These are phyloP conservation scores for Garrulus glandarius DNA, from an alignment of 2,797 vertebrate species.

Conservation along the genomic window DNA sequence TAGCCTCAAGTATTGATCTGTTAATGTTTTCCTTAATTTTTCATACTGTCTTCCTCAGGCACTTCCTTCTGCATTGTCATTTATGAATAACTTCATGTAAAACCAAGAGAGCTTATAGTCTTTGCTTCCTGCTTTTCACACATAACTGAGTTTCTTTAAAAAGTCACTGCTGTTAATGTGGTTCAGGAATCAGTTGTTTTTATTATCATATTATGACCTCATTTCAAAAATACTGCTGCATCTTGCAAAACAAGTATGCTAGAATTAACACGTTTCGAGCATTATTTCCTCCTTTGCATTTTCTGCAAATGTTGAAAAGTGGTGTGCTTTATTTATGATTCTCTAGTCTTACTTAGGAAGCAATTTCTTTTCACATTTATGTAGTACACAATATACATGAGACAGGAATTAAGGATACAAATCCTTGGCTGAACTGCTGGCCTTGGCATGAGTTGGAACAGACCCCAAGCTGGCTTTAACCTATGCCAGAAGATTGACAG, in stretches of 20 bases:
- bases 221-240: not conserved
- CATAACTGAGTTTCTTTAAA: not conserved
- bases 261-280: not conserved
- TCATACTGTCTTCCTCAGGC: not conserved
- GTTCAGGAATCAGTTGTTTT: not conserved
- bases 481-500: conserved; percentile 55
- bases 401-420: conserved; percentile 34
- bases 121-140: not conserved
- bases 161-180: not conserved
- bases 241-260: not conserved
- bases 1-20: not conserved
- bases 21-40: not conserved
- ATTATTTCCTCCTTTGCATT: not conserved
- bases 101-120: not conserved
- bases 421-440: conserved; percentile 36
- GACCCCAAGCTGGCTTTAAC: conserved; percentile 29
- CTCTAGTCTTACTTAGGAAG: not conserved
- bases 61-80: not conserved
- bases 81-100: not conserved
- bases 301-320: not conserved
- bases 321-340: not conserved
- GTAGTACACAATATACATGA: not conserved
- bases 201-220: not conserved
- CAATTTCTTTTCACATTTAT: conserved; percentile 1
- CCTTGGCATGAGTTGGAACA: conserved; percentile 45